Conservation (phyloP, 2,113 vertebrate genomes). For the Hemichromis elongatus region DNA sequence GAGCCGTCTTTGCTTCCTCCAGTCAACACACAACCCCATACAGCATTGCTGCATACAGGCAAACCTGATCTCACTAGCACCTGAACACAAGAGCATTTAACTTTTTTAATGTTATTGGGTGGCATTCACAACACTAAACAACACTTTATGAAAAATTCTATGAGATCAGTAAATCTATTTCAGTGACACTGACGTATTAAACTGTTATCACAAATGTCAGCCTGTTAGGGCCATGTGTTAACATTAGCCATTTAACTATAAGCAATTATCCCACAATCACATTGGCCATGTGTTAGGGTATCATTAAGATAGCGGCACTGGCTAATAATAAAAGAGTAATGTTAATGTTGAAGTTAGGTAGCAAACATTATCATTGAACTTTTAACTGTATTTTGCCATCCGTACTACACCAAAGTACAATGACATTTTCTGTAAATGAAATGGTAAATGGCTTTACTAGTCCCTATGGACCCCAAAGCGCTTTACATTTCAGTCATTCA, state of each 20-base stretch:
- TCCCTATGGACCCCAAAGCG: too few relatives aligned
- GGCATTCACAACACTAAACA: background rate
- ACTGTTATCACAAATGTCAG: background rate
- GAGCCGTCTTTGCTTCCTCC: rapidly evolving
- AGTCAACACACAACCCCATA: background rate
- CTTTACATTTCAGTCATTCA: too few relatives aligned
- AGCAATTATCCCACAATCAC: background rate
- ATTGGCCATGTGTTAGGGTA: background rate
- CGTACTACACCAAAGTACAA: background rate
- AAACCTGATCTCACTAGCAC: background rate
- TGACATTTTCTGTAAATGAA: background rate
- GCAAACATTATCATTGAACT: background rate
- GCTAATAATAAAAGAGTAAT: background rate
- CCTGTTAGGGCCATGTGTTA: background rate
- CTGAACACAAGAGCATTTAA: background rate
- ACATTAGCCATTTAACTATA: background rate
- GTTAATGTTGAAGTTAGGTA: background rate
- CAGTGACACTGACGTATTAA: background rate
- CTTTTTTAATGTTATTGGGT: background rate
- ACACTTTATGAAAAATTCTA: background rate
- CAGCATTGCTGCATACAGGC: background rate
- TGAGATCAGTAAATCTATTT: background rate
- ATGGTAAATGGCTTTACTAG: too few relatives aligned
- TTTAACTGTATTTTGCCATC: background rate
- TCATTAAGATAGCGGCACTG: background rate